Evolutionary conservation across 1,140 invertebrate genomes (phyloP).

Genomic region (Caerostris darwini): DNA sequence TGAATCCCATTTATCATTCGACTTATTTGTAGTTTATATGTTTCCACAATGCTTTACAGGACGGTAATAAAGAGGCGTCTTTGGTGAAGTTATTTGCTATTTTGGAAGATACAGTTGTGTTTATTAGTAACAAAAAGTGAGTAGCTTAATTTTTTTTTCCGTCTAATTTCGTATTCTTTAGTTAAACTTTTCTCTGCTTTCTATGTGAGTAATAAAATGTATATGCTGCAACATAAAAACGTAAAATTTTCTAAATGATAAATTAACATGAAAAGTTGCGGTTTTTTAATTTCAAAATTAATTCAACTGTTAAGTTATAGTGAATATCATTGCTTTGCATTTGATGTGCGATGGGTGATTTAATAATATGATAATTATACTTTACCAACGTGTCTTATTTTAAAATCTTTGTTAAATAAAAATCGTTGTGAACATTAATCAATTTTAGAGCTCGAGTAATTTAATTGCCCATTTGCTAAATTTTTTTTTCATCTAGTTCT

Average conservation of each 20-base stretch:
- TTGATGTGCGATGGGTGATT: too few relatives aligned
- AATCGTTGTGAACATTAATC: too few relatives aligned
- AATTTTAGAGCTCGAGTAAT: too few relatives aligned
- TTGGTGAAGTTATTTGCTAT: slow-evolving; percentile 45
- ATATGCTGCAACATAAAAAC: not conserved
- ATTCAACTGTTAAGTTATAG: too few relatives aligned
- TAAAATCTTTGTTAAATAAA: too few relatives aligned
- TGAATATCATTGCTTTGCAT: too few relatives aligned
- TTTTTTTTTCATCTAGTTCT: too few relatives aligned
- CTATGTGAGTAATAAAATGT: not conserved
- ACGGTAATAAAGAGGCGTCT: not conserved
- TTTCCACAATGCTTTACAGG: not conserved
- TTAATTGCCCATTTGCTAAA: too few relatives aligned
- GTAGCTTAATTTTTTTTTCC: not conserved
- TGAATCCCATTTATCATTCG: too few relatives aligned
- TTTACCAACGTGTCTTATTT: too few relatives aligned
- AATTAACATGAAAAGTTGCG: not conserved
- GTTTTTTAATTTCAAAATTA: not conserved
- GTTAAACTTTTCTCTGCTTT: not conserved
- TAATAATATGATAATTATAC: too few relatives aligned
- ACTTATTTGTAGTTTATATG: not conserved
- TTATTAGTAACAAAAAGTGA: slow-evolving; percentile 44
- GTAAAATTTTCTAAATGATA: not conserved
- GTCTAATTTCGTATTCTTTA: not conserved
- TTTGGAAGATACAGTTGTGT: slow-evolving; percentile 23